Percentiles rank a stretch among this genome's conserved stretches.
Conservation (phyloP, 2,113 vertebrate genomes). For the Calonectris borealis region DNA sequence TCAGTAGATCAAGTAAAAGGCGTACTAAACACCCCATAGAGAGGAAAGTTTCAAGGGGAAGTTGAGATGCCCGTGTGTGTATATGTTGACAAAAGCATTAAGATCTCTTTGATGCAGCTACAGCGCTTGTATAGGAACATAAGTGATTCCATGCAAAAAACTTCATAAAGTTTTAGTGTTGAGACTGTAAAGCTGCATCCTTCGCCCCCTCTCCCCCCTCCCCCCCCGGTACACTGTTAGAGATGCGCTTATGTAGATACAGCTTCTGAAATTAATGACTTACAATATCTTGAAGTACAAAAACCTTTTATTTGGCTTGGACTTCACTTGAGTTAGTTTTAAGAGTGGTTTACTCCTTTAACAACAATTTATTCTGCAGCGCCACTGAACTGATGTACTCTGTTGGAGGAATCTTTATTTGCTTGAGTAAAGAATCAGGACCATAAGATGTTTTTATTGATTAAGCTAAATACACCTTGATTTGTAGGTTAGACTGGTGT, state of each 20-base stretch:
- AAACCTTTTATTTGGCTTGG: not conserved
- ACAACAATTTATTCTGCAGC: not conserved
- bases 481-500: not conserved
- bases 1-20: not conserved
- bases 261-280: not conserved
- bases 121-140: not conserved
- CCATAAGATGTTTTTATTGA: not conserved
- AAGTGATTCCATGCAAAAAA: not conserved
- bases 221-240: not conserved
- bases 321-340: not conserved
- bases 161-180: not conserved
- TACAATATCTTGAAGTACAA: not conserved
- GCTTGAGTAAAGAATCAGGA: not conserved
- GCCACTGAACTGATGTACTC: not conserved
- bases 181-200: not conserved
- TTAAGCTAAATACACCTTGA: not conserved
- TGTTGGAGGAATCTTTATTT: not conserved
- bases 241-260: not conserved
- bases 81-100: not conserved
- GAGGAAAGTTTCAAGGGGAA: not conserved
- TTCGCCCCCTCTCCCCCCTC: fast-evolving
- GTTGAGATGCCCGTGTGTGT: not conserved
- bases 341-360: not conserved
- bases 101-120: not conserved
- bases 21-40: not conserved